phyloP scores from a whole-genome alignment of 2,113 vertebrate genomes.

The Clinocottus analis region DNA sequence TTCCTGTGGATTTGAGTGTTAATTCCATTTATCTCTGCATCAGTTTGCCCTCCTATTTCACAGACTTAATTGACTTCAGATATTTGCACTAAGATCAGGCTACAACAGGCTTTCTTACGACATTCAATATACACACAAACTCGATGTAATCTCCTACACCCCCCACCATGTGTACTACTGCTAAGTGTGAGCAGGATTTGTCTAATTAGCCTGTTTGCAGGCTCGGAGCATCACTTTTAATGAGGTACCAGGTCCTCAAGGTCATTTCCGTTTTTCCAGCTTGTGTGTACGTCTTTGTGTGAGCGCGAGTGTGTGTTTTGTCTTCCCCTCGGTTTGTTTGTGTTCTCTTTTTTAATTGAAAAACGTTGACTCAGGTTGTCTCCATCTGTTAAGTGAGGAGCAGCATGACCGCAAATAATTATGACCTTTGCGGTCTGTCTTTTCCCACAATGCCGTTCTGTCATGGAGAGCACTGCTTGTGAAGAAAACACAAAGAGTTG shows the following conservation, averaged over 20 bases:
- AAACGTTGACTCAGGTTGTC: slow-evolving; percentile 81
- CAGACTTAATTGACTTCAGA: slow-evolving; percentile 64
- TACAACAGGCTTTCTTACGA: slow-evolving; percentile 54
- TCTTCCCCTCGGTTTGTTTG: slow-evolving; percentile 74
- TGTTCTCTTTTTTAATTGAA: slow-evolving; percentile 79
- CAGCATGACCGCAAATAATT: slow-evolving; percentile 75
- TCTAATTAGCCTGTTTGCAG: slow-evolving; percentile 81
- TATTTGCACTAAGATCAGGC: slow-evolving; percentile 41
- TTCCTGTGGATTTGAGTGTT: slow-evolving; percentile 20
- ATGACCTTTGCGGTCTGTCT: slow-evolving; percentile 77
- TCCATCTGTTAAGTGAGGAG: slow-evolving; percentile 81
- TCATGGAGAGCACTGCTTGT: slow-evolving; percentile 37
- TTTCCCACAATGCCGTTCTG: slow-evolving; percentile 58
- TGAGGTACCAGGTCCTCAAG: slow-evolving; percentile 81
- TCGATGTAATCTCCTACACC: slow-evolving; percentile 47
- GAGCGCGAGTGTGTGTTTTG: slow-evolving; percentile 53
- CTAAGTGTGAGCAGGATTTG: slow-evolving; percentile 77
- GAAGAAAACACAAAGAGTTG: slow-evolving; percentile 23
- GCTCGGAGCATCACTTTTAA: slow-evolving; percentile 81
- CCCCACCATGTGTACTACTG: slow-evolving; percentile 61
- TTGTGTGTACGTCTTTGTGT: slow-evolving; percentile 53
- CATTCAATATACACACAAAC: slow-evolving; percentile 61
- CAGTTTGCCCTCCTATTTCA: slow-evolving; percentile 50
- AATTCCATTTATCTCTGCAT: slow-evolving; percentile 25
- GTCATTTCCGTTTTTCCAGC: slow-evolving; percentile 75